These are phyloP conservation scores for Saccopteryx bilineata DNA, from an alignment of 2,113 vertebrate species.

Conservation along the genomic window DNA sequence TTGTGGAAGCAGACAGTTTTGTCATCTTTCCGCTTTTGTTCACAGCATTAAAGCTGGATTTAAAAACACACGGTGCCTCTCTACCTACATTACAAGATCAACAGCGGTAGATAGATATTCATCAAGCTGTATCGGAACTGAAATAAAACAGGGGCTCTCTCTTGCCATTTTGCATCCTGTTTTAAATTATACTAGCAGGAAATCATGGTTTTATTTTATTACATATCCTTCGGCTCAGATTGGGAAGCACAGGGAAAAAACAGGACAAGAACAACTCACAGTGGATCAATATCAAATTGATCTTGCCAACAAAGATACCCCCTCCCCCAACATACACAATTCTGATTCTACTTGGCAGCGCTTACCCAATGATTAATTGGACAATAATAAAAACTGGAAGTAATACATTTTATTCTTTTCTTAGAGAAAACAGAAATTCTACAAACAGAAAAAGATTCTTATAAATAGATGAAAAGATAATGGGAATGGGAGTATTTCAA, in stretches of 20 bases:
- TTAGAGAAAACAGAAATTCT: background rate
- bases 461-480: background rate
- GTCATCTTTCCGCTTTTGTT: background rate
- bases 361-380: background rate
- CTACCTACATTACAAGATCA: background rate
- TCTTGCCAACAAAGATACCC: background rate
- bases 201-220: constrained; percentile 48
- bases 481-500: background rate
- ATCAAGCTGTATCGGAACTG: background rate
- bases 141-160: constrained; percentile 15
- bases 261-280: constrained; percentile 12
- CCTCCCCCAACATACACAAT: background rate
- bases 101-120: background rate
- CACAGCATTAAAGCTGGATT: background rate
- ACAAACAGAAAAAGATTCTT: background rate
- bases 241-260: background rate
- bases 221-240: background rate
- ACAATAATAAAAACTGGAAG: background rate
- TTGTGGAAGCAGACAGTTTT: background rate
- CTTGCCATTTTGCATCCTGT: background rate
- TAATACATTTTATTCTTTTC: background rate
- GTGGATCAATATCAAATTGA: background rate
- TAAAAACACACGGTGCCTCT: background rate
- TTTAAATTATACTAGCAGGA: constrained; percentile 29
- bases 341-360: constrained; percentile 11